Base-by-base conservation (phyloP, 2,113 vertebrate species). In the Craseonycteris thonglongyai region DNA sequence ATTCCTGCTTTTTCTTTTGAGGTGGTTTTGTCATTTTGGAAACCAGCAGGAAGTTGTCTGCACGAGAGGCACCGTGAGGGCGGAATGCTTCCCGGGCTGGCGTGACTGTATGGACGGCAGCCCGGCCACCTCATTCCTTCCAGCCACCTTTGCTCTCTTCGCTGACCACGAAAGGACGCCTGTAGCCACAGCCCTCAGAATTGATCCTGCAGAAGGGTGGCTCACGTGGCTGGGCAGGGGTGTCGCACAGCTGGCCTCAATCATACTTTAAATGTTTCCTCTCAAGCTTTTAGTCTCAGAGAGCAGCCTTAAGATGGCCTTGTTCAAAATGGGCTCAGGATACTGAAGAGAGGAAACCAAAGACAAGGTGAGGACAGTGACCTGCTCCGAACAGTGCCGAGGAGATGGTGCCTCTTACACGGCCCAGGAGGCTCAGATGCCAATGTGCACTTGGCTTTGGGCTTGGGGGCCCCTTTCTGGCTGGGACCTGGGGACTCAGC, bases 211-310 rank as follows among this genome's bases (percentile, higher is more conserved):
- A 83, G 81, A 88, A 88, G 95, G 79, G 88, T 58, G 91, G 75
- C 88, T 95, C 1, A 4, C 38, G 21, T 78, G 94, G 95, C 65
- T 94, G 96, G 96, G 91, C 96, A 26, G 91, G 69, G 93, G 82
- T 88, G 79, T 75, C 58, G 45, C 83, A 76, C 94, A 96, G 93
- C 93, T 96, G 93, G 88, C 91, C 93, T 96, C 93, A 93, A 84
- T 97, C 91, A 95, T 58, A 38, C 80, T 88, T 95, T 68, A 91
- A 97, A 94, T 71, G 93, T 88, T 96, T 95, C 93, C 95, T 97
- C 75, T 97, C 71, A 58, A 84, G 95, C 83, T 91, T 96, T 94
- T 87, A 96, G 93, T 83, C 83, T 61, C 38, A 72, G 80, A 91
- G 87, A 96, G 84, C 95, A 51, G 89, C 38, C 89, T 83, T 68